Conservation (phyloP, 2,888 invertebrate genomes). For the Apodemia mormo region DNA sequence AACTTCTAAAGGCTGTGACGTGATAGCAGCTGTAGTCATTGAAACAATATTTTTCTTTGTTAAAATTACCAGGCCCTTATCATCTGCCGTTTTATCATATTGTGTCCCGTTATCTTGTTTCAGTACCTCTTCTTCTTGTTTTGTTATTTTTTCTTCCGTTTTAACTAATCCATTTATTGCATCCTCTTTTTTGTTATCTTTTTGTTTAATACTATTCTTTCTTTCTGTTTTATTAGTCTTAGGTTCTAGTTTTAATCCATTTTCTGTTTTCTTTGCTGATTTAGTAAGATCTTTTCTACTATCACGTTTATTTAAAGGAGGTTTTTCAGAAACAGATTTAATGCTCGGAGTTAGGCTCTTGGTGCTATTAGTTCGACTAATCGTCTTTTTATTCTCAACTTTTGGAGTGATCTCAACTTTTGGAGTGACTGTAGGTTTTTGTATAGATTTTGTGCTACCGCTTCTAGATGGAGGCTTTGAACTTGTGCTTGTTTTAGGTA, state of each 20-base stretch:
- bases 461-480: constrained; percentile 57
- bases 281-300: constrained; percentile 62
- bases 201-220: constrained; percentile 39
- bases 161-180: constrained; percentile 27
- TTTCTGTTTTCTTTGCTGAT: constrained; percentile 56
- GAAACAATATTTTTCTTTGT: constrained; percentile 78
- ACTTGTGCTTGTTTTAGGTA: constrained; percentile 43
- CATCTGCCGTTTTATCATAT: constrained; percentile 68
- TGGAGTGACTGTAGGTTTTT: constrained; percentile 51
- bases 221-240: constrained; percentile 33
- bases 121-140: constrained; percentile 47
- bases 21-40: constrained; percentile 82
- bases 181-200: constrained; percentile 38
- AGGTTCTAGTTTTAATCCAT: constrained; percentile 53
- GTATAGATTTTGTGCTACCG: constrained; percentile 54
- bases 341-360: constrained; percentile 69
- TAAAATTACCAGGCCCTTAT: constrained; percentile 66
- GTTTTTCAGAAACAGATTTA: constrained; percentile 65
- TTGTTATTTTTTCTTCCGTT: constrained; percentile 28
- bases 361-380: constrained; percentile 67
- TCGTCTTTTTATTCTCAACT: constrained; percentile 62
- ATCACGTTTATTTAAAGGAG: constrained; percentile 59
- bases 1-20: constrained; percentile 79
- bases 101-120: constrained; percentile 75
- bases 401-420: constrained; percentile 59